These are phyloP conservation scores for Nebria salina DNA, from an alignment of 2,888 invertebrate genomes.

Conservation along the genomic window DNA sequence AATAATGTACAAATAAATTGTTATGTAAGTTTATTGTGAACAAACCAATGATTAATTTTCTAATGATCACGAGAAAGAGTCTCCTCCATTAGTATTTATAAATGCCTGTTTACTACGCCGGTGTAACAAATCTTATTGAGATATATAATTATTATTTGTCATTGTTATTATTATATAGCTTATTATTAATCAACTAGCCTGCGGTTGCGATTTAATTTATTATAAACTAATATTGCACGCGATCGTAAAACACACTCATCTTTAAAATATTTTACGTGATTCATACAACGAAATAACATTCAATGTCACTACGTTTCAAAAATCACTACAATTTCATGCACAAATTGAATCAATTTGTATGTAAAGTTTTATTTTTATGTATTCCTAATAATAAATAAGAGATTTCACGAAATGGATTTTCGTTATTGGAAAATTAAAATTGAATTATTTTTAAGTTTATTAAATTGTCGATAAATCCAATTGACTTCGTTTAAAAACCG, in stretches of 20 bases:
- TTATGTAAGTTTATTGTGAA: not conserved
- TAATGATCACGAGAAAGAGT: not conserved
- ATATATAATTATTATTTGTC: not conserved
- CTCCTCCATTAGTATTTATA: not conserved
- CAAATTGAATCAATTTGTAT: too few species aligned
- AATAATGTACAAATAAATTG: not conserved
- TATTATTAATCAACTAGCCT: not conserved
- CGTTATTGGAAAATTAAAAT: too few species aligned
- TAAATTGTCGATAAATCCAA: too few species aligned
- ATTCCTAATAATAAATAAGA: too few species aligned
- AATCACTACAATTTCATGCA: not conserved
- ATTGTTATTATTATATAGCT: not conserved
- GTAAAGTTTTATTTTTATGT: too few species aligned
- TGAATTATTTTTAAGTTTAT: too few species aligned
- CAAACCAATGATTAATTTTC: conserved; percentile 1
- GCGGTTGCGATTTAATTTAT: not conserved
- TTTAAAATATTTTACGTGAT: not conserved
- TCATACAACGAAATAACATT: not conserved
- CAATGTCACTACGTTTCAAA: not conserved
- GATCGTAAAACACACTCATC: not conserved
- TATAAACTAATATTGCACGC: not conserved
- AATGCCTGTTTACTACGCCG: not conserved
- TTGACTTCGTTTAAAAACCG: too few species aligned
- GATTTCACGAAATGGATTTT: too few species aligned
- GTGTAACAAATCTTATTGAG: not conserved